Evolutionary conservation across 2,888 invertebrate genomes (phyloP), one percentile per base, ranked within the genome.

Genomic region (Cephonodes hylas): DNA sequence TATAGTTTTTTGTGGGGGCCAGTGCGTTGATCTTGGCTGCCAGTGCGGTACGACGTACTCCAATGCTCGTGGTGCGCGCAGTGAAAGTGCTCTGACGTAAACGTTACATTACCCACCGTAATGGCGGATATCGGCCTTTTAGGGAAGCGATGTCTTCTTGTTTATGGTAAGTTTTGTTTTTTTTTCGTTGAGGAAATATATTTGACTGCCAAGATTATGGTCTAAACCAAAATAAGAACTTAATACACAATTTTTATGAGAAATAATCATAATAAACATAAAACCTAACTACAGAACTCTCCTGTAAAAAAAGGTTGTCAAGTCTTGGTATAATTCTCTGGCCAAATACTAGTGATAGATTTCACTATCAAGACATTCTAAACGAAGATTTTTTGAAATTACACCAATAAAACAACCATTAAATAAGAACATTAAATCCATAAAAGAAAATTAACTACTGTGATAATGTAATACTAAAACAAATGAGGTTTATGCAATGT

Each of bases 51-150:
- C 67, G 74, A 64, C 68, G 85, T 86, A 84, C 85, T 83, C 88
- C 85, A 86, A 86, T 86, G 84, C 74, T 83, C 81, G 85, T 84
- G n/a, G 84, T 88, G 86, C 84, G 84, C 81, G 77, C 76, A 89
- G 91, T 91, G 91, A 91, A 91, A 91, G 91, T 91, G 89, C 62
- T 72, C 84, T 91, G 89, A 90, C 91, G 91, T 86, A 91, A 90
- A 71, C 77, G 73, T 88, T 88, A 86, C 86, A 87, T 89, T 89
- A 86, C 84, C 85, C 72, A 81, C 77, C 80, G 82, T 78, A 81
- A 89, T 91, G 91, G 86, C 90, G 85, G 85, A 88, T 87, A 81
- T 83, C 74, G 77, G 76, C 77, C 83, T 80, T 72, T 81, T 88
- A 74, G 85, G 88, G 85, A 88, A 86, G 79, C 80, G 72, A 79